Evolutionary conservation across 2,888 invertebrate species (phyloP).

Genomic region (Acanthopleura granulata): DNA sequence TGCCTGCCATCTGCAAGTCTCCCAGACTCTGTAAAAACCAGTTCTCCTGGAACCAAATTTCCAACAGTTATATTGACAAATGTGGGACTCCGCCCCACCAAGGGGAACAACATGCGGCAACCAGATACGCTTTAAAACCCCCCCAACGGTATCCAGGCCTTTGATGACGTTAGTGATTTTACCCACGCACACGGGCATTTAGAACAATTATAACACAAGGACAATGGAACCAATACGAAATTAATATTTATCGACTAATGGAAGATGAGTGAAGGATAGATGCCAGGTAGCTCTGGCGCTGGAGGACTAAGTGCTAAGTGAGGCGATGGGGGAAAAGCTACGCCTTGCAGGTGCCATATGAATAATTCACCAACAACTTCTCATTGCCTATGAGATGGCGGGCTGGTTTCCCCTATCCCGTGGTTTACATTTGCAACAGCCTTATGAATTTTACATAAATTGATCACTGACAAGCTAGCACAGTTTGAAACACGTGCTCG

Average conservation of each 20-base stretch:
- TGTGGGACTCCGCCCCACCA: no score
- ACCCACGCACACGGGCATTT: not conserved
- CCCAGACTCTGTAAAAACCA: no score
- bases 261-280: not conserved
- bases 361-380: constrained; percentile 15
- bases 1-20: no score
- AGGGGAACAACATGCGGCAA: no score
- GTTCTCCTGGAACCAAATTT: no score
- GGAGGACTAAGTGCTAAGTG: not conserved
- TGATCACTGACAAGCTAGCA: constrained; percentile 20
- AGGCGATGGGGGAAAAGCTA: not conserved
- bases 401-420: not conserved
- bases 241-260: constrained; percentile 12
- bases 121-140: no score
- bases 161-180: not conserved
- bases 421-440: constrained; percentile 19
- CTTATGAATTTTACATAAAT: constrained; percentile 31
- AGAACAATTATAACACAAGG: not conserved
- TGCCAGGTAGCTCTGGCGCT: not conserved
- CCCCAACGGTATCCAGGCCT: no score
- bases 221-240: not conserved
- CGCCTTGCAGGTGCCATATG: not conserved
- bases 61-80: no score
- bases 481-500: constrained; percentile 6
- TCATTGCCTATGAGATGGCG: not conserved